These are phyloP conservation scores for Dipus sagitta DNA, from an alignment of 2,797 vertebrate genomes.

Conservation along the genomic window DNA sequence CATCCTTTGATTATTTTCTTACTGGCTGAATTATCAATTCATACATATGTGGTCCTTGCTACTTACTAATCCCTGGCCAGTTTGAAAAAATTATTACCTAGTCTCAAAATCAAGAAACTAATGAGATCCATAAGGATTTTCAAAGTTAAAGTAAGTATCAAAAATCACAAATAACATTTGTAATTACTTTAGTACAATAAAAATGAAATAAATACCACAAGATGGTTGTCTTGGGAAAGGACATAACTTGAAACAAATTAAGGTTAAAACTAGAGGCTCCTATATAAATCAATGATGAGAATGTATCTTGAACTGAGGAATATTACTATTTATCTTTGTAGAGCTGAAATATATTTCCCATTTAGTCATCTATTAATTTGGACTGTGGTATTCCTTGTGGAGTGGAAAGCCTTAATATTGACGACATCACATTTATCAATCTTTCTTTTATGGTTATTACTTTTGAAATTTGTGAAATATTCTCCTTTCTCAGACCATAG, in stretches of 20 bases:
- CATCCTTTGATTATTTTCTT: conserved; percentile 16
- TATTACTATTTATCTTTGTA: background rate
- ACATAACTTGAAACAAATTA: conserved; percentile 3
- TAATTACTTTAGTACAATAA: conserved; percentile 18
- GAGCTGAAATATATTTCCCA: background rate
- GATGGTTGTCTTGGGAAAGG: background rate
- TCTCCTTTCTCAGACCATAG: conserved; percentile 18
- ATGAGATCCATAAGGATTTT: background rate
- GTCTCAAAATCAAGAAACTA: conserved; percentile 7
- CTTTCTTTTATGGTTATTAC: background rate
- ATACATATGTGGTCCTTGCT: background rate
- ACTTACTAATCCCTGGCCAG: background rate
- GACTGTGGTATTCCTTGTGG: background rate
- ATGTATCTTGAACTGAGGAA: background rate
- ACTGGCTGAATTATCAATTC: background rate
- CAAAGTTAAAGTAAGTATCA: conserved; percentile 40
- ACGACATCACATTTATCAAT: conserved; percentile 10
- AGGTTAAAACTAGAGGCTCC: conserved; percentile 27
- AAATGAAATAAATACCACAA: conserved; percentile 22
- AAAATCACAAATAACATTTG: conserved; percentile 35
- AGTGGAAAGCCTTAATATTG: background rate
- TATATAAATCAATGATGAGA: background rate
- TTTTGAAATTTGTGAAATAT: conserved; percentile 12
- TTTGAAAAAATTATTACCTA: background rate
- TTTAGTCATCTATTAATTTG: background rate